Percentiles rank a stretch among this genome's conserved stretches.
These are phyloP conservation scores for Limnephilus marmoratus DNA, from an alignment of 2,888 invertebrate species.

Conservation along the genomic window DNA sequence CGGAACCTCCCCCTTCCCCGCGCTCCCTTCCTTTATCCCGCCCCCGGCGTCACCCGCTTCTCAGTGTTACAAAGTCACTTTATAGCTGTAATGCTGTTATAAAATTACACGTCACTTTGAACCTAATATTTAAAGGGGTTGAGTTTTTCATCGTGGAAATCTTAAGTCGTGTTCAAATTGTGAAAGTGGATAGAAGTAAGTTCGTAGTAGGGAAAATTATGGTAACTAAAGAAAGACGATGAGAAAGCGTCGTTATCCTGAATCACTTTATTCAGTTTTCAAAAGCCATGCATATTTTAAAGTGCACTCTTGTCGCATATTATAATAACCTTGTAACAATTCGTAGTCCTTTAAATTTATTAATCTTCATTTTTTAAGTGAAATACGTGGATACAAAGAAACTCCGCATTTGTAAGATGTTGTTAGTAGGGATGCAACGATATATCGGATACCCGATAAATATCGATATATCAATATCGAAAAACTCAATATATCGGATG, in stretches of 20 bases:
- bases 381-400: too few species aligned
- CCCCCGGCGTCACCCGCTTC: neutral
- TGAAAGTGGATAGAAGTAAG: neutral
- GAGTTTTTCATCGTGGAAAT: neutral
- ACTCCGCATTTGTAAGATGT: neutral
- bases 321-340: too few species aligned
- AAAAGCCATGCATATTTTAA: neutral
- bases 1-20: neutral
- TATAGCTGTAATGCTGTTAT: neutral
- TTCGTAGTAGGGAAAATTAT: neutral
- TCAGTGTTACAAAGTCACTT: neutral
- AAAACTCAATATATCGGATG: too few species aligned
- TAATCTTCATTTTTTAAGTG: too few species aligned
- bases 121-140: neutral
- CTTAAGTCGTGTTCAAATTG: neutral
- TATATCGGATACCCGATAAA: too few species aligned
- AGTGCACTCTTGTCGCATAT: neutral
- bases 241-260: neutral
- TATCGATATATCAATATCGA: too few species aligned
- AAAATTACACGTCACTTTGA: constrained; percentile 2
- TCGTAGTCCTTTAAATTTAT: too few species aligned
- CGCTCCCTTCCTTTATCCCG: neutral
- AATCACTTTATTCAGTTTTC: neutral
- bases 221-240: neutral
- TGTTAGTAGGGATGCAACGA: too few species aligned